phyloP scores from a whole-genome alignment of 2,797 vertebrate species.

The Enteromius argenteus region DNA sequence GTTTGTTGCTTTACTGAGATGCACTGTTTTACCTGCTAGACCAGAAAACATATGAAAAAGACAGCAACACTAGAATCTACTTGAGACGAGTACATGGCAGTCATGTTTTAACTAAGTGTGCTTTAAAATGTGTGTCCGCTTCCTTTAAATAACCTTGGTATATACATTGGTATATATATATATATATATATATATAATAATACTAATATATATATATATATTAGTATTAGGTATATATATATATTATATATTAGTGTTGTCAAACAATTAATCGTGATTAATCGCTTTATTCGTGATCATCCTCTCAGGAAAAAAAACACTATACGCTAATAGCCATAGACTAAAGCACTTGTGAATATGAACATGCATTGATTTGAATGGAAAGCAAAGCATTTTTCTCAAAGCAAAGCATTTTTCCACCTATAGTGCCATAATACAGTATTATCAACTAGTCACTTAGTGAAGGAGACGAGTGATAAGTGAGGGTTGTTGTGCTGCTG shows the following conservation, averaged over 20 bases:
- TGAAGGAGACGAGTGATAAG: neutral
- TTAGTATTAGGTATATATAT: too few species aligned
- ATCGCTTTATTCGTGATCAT: neutral
- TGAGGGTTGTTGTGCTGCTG: neutral
- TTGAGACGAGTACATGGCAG: neutral
- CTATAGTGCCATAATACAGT: neutral
- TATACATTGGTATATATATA: too few species aligned
- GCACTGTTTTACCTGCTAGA: neutral
- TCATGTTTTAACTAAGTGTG: neutral
- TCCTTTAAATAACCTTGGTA: neutral
- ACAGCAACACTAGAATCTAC: neutral
- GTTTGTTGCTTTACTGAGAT: neutral
- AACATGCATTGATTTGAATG: neutral
- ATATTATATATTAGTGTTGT: too few species aligned
- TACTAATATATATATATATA: too few species aligned
- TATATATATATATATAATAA: too few species aligned
- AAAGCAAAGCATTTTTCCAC: too few species aligned
- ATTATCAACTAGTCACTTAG: neutral
- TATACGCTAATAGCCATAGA: neutral
- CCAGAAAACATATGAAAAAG: neutral
- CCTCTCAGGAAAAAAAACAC: neutral
- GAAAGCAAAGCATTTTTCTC: neutral
- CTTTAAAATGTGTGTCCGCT: neutral
- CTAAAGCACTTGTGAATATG: neutral
- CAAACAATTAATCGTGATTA: too few species aligned